Conservation (phyloP, 2,113 vertebrate species). For the Asarcornis scutulata region DNA sequence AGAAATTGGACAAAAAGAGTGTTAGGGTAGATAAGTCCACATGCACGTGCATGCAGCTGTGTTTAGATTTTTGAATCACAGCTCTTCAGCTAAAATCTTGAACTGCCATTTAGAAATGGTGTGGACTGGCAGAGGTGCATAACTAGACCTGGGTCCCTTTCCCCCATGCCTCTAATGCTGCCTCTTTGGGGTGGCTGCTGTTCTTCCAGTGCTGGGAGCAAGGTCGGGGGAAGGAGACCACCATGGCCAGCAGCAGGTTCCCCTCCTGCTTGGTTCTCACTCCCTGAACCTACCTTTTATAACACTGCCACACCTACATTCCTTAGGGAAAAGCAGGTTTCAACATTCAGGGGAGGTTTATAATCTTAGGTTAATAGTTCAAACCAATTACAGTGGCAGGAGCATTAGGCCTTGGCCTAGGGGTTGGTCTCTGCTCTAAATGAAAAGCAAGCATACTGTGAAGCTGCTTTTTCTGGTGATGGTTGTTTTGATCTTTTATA, state of each 20-base stretch:
- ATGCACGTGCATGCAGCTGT: not conserved
- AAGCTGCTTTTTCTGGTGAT: not conserved
- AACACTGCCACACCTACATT: not conserved
- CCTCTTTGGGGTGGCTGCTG: not conserved
- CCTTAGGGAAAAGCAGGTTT: not conserved
- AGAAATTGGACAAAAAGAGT: not conserved
- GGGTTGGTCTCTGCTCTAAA: not conserved
- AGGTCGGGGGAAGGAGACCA: accelerated
- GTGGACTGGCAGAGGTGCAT: not conserved
- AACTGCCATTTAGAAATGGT: not conserved
- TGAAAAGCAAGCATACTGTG: accelerated
- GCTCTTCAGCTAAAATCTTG: not conserved
- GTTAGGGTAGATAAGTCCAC: not conserved
- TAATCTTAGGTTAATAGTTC: not conserved
- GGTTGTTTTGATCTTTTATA: not conserved
- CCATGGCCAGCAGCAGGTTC: accelerated
- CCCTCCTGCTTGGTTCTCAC: accelerated
- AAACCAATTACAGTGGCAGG: not conserved
- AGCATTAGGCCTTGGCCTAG: not conserved
- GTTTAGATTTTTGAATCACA: not conserved
- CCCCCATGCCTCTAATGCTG: not conserved
- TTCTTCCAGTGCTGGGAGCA: not conserved
- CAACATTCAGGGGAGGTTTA: not conserved
- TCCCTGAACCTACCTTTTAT: not conserved
- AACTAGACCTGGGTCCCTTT: accelerated